Conservation (phyloP, 2,113 vertebrate species). For the Scytalopus superciliaris region DNA sequence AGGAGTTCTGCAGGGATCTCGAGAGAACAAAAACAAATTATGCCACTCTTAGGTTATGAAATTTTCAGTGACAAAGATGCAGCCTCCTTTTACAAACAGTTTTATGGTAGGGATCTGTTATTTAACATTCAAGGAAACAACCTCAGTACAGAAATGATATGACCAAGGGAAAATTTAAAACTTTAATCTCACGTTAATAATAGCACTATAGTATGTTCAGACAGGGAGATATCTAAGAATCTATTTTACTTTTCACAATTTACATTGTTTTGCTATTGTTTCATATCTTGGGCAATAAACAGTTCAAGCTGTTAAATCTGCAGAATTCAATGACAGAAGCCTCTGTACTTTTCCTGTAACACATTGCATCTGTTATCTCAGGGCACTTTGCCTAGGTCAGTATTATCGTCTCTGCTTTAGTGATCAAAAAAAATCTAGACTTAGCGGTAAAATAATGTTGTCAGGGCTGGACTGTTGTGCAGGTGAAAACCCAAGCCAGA, state of each 20-base stretch:
- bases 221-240: background rate
- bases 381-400: background rate
- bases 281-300: background rate
- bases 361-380: background rate
- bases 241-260: background rate
- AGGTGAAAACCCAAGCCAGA: background rate
- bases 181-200: background rate
- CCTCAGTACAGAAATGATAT: background rate
- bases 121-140: conserved; percentile 26
- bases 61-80: conserved; percentile 13
- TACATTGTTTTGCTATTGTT: background rate
- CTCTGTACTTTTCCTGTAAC: background rate
- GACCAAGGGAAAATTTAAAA: background rate
- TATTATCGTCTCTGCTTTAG: background rate
- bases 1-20: background rate
- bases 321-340: background rate
- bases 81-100: background rate
- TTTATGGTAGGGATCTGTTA: background rate
- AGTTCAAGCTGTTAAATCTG: background rate
- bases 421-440: background rate
- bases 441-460: background rate
- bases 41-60: background rate
- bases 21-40: background rate
- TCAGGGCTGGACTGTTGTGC: background rate
- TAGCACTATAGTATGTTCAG: background rate